Base-by-base conservation (phyloP, 92 coral and sea anemone genomes). In the Montipora capitata region DNA sequence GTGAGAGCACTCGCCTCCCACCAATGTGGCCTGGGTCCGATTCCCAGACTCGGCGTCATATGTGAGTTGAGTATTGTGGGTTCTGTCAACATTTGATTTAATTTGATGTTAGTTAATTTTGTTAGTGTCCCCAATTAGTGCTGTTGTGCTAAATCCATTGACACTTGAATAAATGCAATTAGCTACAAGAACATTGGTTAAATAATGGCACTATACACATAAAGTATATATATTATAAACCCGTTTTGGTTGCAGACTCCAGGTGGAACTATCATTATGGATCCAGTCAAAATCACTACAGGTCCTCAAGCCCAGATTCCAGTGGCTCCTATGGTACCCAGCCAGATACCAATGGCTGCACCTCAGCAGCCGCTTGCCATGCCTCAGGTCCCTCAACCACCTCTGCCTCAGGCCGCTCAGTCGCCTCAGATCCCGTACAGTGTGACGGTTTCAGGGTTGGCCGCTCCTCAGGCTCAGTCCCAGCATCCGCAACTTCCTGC, bases 271-370 rank as follows among this genome's bases (percentile, higher is more conserved):
- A 48, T 85, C 17, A 48, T 64, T 4, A 77, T 85, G 81, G 89
- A 77, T 49, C 89, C 89, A 38, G 40, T 85, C 39, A 75, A n/a
- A 27, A 82, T 83, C 40, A 74, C 63, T 14, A 13, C 84, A 0
- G 88, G 76, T 18, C 85, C 91, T 9, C 64, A 72, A 65, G 38
- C 94, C 10, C 78, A 84, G 65, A 59, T 74, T 10, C 80, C 81
- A 68, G 70, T 85, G 40, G 89, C 89, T 9, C 83, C 83, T 10
- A 77, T 85, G 82, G 68, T 85, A 14, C 89, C 89, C 27, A 76
- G 82, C 15, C 87, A 83, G 5, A 20, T 83, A 9, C 87, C 87
- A 9, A 72, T 83, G 87, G 79, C 40, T 42, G 41, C 45, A 39
- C 85, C 79, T 35, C 94, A 84, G 77, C 83, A 84, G 77, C 83